These are phyloP conservation scores for Origma solitaria DNA, from an alignment of 2,113 vertebrate species.

Conservation along the genomic window DNA sequence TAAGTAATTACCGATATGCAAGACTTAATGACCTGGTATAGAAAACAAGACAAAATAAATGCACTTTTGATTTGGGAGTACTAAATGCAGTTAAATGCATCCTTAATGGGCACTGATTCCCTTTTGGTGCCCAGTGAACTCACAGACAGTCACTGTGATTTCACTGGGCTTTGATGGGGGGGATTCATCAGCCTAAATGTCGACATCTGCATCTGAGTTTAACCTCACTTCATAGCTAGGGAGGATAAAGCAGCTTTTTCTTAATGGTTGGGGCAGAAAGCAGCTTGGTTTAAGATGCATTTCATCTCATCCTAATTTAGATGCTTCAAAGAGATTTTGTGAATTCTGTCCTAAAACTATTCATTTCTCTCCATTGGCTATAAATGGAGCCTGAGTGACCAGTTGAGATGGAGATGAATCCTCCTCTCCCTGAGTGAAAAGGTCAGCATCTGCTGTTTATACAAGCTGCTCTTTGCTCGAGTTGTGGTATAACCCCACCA, in stretches of 20 bases:
- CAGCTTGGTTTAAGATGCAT: background rate
- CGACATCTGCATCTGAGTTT: background rate
- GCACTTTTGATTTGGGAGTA: background rate
- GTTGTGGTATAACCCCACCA: background rate
- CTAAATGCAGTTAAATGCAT: background rate
- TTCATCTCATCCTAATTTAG: background rate
- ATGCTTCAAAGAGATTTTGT: background rate
- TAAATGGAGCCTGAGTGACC: background rate
- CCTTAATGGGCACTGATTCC: background rate
- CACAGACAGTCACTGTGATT: background rate
- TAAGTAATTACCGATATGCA: background rate
- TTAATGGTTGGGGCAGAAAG: background rate
- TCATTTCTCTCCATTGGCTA: background rate
- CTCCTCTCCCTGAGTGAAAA: background rate
- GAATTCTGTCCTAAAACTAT: background rate
- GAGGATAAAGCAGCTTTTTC: background rate
- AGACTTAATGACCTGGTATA: background rate
- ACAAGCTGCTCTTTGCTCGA: background rate
- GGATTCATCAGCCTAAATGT: background rate
- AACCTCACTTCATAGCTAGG: background rate
- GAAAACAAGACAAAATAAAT: background rate
- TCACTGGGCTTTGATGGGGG: background rate
- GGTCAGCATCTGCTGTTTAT: background rate
- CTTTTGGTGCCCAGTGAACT: background rate
- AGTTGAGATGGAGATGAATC: conserved; percentile 18